Percentiles rank a stretch among this genome's conserved stretches.
These are phyloP conservation scores for Phenganax marumi DNA, from an alignment of 92 coral and sea anemone genomes.

Conservation along the genomic window DNA sequence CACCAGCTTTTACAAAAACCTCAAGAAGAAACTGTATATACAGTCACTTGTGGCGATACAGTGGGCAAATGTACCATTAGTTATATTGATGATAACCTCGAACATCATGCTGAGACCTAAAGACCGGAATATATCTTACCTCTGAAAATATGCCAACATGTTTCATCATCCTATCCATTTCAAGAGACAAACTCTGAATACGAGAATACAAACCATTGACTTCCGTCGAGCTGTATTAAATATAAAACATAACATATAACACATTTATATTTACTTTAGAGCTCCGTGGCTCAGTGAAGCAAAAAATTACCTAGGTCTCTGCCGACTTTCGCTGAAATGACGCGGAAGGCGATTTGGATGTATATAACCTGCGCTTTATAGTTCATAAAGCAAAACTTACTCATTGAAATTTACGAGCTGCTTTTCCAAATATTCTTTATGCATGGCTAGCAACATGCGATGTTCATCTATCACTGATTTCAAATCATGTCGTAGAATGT, in stretches of 20 bases:
- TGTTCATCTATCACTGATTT: constrained; percentile 38
- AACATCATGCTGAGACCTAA: too few species aligned
- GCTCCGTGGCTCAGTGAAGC: too few species aligned
- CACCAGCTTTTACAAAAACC: too few species aligned
- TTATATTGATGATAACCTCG: too few species aligned
- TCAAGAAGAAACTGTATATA: too few species aligned
- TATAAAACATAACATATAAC: background rate
- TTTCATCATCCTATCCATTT: constrained; percentile 28
- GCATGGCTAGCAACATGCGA: constrained; percentile 35
- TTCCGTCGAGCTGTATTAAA: constrained; percentile 11
- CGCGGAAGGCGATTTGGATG: too few species aligned
- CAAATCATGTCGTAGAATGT: constrained; percentile 37
- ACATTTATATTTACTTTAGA: background rate
- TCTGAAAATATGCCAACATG: constrained; percentile 31
- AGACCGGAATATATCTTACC: constrained; percentile 3
- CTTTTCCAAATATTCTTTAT: constrained; percentile 28
- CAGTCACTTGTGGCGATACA: too few species aligned
- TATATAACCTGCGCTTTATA: background rate
- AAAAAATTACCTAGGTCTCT: too few species aligned
- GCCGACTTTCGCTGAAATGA: too few species aligned
- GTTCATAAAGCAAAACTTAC: background rate
- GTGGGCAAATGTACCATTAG: too few species aligned
- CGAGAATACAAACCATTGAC: constrained; percentile 1
- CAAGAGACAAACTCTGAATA: constrained; percentile 22
- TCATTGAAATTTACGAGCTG: background rate